Percentiles rank a stretch among this genome's conserved stretches.
These are phyloP conservation scores for Neopipo cinnamomea DNA, from an alignment of 2,113 vertebrate species.

Conservation along the genomic window DNA sequence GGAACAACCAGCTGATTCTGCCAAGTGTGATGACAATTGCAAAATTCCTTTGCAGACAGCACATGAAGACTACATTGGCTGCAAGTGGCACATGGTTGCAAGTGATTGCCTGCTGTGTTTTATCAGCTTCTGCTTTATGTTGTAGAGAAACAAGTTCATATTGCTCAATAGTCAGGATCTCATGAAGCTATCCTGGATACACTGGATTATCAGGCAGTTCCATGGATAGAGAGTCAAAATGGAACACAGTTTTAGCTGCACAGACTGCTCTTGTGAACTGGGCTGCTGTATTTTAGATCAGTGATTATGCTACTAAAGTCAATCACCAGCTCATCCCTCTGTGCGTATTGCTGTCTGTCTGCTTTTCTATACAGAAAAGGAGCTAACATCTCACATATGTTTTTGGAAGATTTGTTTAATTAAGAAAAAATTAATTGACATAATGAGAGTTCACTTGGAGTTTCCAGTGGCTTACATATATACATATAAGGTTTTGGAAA, in stretches of 20 bases:
- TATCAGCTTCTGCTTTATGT: neutral
- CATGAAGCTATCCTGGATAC: neutral
- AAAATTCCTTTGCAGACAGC: neutral
- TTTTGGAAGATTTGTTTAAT: conserved; percentile 25
- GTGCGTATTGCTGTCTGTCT: neutral
- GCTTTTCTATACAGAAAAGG: neutral
- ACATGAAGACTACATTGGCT: neutral
- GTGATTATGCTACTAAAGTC: neutral
- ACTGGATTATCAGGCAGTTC: neutral
- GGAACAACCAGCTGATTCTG: neutral
- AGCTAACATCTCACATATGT: neutral
- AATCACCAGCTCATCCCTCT: neutral
- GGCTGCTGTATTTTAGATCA: neutral
- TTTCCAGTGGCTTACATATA: conserved; percentile 29
- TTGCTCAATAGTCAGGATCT: neutral
- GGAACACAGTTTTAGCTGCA: neutral
- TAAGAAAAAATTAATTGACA: conserved; percentile 45
- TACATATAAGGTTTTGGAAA: neutral
- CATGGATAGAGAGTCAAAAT: neutral
- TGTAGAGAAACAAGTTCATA: neutral
- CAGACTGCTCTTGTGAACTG: neutral
- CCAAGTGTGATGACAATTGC: neutral
- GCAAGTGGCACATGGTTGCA: neutral
- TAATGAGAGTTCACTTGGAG: conserved; percentile 46
- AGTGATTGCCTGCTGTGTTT: neutral